A percentile compares a stretch with the other conserved stretches of the same genome.
These are phyloP conservation scores for Xyliphius kryptos DNA, from an alignment of 2,113 vertebrate species.

Conservation along the genomic window DNA sequence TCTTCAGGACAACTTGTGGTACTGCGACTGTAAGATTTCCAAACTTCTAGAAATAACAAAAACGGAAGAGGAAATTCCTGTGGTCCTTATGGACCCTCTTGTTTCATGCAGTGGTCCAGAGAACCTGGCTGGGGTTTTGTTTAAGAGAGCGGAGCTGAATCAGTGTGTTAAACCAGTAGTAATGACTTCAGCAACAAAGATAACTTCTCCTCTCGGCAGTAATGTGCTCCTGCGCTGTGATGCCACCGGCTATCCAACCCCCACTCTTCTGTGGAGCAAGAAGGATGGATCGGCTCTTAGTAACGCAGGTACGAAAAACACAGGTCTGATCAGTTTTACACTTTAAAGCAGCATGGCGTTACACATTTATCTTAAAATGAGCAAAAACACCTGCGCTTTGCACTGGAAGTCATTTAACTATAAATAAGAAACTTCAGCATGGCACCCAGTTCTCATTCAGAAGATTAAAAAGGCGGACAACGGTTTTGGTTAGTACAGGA, in stretches of 20 bases:
- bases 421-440: no score
- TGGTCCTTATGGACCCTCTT: conserved; percentile 79
- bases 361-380: no score
- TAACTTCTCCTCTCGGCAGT: conserved; percentile 82
- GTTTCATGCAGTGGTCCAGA: conserved; percentile 81
- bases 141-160: conserved; percentile 83
- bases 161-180: conserved; percentile 85
- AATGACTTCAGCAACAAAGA: conserved; percentile 90
- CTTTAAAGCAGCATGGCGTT: no score
- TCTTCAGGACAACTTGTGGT: conserved; percentile 94
- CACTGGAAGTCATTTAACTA: no score
- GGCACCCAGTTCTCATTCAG: no score
- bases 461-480: no score
- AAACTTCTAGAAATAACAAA: conserved; percentile 87
- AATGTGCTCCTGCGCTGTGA: conserved; percentile 92
- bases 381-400: no score
- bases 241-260: conserved; percentile 81
- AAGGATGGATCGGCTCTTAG: conserved; percentile 67
- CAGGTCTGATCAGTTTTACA: neutral
- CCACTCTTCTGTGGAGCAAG: conserved; percentile 76
- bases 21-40: conserved; percentile 91
- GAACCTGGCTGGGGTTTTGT: conserved; percentile 74
- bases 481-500: no score
- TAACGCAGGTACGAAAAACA: conserved; percentile 74
- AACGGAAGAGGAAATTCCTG: conserved; percentile 55